A percentile compares a stretch with the other conserved stretches of the same genome.
These are phyloP conservation scores for Cylindroiulus punctatus DNA, from an alignment of 2,888 invertebrate genomes.

Conservation along the genomic window DNA sequence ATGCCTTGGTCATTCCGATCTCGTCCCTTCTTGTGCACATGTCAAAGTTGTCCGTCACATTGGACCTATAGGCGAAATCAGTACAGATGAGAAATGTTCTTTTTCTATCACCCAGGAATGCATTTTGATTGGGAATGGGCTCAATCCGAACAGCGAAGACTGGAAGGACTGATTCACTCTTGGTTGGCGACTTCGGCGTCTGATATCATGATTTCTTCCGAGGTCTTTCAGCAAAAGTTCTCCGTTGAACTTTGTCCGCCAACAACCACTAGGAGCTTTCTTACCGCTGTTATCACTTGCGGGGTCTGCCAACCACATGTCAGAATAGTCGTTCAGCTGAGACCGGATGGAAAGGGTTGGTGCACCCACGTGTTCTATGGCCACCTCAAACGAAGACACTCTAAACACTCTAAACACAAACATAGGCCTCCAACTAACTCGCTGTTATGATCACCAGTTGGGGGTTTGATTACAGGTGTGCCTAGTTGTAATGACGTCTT, in stretches of 20 bases:
- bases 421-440: no score
- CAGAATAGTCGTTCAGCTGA: background rate
- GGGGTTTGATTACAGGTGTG: no score
- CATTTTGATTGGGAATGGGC: conserved; percentile 34
- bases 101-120: conserved; percentile 26
- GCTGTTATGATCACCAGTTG: background rate
- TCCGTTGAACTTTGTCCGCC: conserved; percentile 6
- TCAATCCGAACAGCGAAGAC: conserved; percentile 27
- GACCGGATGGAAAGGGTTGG: conserved; percentile 26
- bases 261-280: background rate
- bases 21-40: no score
- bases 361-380: conserved; percentile 25
- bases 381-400: background rate
- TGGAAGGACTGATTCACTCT: conserved; percentile 14
- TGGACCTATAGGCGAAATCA: no score
- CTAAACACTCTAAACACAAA: no score
- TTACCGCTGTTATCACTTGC: conserved; percentile 14
- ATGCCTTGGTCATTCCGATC: background rate
- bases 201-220: background rate
- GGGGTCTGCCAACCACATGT: background rate
- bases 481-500: no score
- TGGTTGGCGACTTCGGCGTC: background rate
- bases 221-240: conserved; percentile 1
- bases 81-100: background rate
- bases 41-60: no score